Conservation (phyloP, 2,113 vertebrate genomes). For the Nannobrachium achirus region DNA sequence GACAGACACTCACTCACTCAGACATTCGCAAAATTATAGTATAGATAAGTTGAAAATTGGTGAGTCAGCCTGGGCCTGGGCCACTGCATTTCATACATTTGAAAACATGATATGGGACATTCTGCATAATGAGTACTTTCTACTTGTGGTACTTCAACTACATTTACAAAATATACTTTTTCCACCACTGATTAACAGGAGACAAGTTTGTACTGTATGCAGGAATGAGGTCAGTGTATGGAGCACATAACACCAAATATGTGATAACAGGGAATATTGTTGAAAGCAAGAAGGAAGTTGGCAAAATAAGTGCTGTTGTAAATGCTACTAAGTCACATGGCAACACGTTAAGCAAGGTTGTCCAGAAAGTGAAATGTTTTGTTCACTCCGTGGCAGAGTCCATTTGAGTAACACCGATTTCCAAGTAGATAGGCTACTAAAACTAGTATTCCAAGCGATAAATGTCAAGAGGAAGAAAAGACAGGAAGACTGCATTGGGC, state of each 20-base stretch:
- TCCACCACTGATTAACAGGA: conserved; percentile 49
- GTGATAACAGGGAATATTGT: conserved; percentile 48
- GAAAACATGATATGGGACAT: too few relatives aligned
- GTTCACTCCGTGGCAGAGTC: conserved; percentile 3
- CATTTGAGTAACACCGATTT: conserved; percentile 40
- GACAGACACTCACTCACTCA: too few relatives aligned
- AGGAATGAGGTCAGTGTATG: conserved; percentile 38
- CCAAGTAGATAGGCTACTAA: conserved; percentile 25
- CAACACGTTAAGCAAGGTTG: neutral
- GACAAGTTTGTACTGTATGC: conserved; percentile 29
- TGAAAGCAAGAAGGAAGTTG: conserved; percentile 31
- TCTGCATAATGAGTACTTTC: too few relatives aligned
- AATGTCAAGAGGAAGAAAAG: conserved; percentile 26
- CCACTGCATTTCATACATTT: too few relatives aligned
- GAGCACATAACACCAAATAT: conserved; percentile 9
- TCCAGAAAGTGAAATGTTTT: neutral
- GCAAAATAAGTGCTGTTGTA: conserved; percentile 21
- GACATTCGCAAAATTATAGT: too few relatives aligned
- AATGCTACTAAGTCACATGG: neutral
- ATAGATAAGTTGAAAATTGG: too few relatives aligned
- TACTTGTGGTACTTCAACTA: too few relatives aligned
- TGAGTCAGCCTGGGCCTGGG: too few relatives aligned
- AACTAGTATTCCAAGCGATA: conserved; percentile 3
- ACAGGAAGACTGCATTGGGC: conserved; percentile 33
- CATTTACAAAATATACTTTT: too few relatives aligned